Base-by-base conservation (phyloP, 2,113 vertebrate genomes). In the Mystacornis crossleyi region DNA sequence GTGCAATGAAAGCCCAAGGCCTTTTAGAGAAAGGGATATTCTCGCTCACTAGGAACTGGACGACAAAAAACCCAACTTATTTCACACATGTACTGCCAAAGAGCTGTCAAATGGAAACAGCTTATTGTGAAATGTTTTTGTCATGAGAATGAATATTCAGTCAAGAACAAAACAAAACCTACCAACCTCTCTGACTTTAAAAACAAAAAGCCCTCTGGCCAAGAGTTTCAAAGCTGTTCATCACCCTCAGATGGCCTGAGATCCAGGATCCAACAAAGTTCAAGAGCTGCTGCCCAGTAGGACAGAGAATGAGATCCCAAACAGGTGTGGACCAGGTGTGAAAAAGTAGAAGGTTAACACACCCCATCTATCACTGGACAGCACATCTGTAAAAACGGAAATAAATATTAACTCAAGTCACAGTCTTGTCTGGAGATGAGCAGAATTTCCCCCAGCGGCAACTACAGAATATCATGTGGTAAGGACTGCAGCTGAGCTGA, bases 301-400 rank as follows among this genome's bases (percentile, higher is more conserved):
- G 77, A 87, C 60, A 93, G 82, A 23, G 75, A 92, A 90, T 74
- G 65, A 93, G 90, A 88, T 89, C 80, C 69, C 82, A 90, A 94
- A 92, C 95, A 96, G 90, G 95, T 94, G 96, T 86, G 86, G 80
- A 89, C 92, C 95, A 95, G 95, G 96, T 96, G 88, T 92, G 80
- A 96, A 89, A 81, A 89, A 89, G 67, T 17, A 86, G 60, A 86
- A 90, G 65, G 82, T 93, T 96, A 95, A 89, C 72, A 75, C 75
- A 93, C 57, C n/a, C 65, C 90, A 97, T 96, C 72, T 82, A 96
- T 97, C 96, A 97, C 82, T 50, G 77, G 53, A 81, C 51, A 94
- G 80, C 90, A 95, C 86, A 89, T 92, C 89, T 96, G 90, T 84
- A 81, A 92, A 93, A 96, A 93, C 0, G 55, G 82, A 95, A 96